Conservation (phyloP, 2,113 vertebrate species). For the Leptodactylus fuscus region DNA sequence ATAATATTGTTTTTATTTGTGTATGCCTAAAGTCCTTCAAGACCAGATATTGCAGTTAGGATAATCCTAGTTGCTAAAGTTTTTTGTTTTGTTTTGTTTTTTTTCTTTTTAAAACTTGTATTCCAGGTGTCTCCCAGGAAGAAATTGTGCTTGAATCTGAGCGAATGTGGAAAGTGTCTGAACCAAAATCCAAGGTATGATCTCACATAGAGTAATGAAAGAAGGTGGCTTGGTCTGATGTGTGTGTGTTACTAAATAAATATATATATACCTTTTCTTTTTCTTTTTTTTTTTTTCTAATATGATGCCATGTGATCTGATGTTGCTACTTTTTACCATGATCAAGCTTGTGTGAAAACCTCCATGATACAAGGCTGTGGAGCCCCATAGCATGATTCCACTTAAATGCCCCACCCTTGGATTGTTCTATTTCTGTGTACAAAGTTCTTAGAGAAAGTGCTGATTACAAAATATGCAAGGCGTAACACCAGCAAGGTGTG, state of each 20-base stretch:
- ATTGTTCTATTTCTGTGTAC: background rate
- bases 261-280: no score
- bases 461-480: background rate
- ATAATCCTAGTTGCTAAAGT: no score
- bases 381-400: background rate
- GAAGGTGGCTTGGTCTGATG: no score
- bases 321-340: no score
- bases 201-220: background rate
- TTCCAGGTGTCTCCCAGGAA: slow-evolving; percentile 84
- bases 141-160: slow-evolving; percentile 90
- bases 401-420: background rate
- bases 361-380: no score
- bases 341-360: background rate
- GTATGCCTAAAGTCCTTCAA: no score
- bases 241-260: no score
- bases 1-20: no score
- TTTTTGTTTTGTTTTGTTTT: background rate
- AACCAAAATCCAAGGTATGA: slow-evolving; percentile 70
- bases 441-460: background rate
- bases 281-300: background rate
- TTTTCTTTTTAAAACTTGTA: slow-evolving; percentile 16
- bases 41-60: no score
- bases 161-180: slow-evolving; percentile 82
- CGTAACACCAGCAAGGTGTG: slow-evolving; percentile 6
- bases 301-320: no score